Evolutionary conservation across 2,888 invertebrate genomes (phyloP).

Genomic region (Pycnomerus fuliginosus): DNA sequence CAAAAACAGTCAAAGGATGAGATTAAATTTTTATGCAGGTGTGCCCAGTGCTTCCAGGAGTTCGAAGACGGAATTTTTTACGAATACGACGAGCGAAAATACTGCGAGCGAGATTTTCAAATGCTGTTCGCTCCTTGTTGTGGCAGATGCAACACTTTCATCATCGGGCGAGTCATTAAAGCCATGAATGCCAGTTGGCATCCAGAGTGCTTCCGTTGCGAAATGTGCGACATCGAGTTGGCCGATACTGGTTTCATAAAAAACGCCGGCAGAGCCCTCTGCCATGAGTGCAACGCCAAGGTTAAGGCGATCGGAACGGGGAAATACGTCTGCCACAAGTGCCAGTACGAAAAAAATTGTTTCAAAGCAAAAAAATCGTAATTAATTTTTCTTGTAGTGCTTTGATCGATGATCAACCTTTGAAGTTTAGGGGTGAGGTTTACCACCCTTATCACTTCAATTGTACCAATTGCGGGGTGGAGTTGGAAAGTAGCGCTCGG

Average conservation of each 20-base stretch:
- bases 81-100: slow-evolving; percentile 98
- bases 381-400: slow-evolving; percentile 63
- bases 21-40: slow-evolving; percentile 65
- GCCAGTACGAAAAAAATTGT: slow-evolving; percentile 73
- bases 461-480: slow-evolving; percentile 88
- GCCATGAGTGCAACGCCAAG: slow-evolving; percentile 94
- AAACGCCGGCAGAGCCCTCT: slow-evolving; percentile 82
- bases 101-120: slow-evolving; percentile 99
- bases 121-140: slow-evolving; percentile 85
- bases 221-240: slow-evolving; percentile 86
- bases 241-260: slow-evolving; percentile 98
- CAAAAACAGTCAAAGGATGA: too few relatives aligned
- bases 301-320: slow-evolving; percentile 94
- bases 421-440: slow-evolving; percentile 92
- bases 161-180: slow-evolving; percentile 98
- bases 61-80: slow-evolving; percentile 98
- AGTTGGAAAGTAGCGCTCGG: slow-evolving; percentile 92
- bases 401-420: slow-evolving; percentile 86
- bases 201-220: slow-evolving; percentile 95
- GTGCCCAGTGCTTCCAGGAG: slow-evolving; percentile 97
- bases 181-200: slow-evolving; percentile 99
- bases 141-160: slow-evolving; percentile 81
- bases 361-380: background rate
- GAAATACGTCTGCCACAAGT: slow-evolving; percentile 97
- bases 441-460: slow-evolving; percentile 99